Evolutionary conservation across 2,113 vertebrate species (phyloP).

Genomic region (Colaptes auratus): DNA sequence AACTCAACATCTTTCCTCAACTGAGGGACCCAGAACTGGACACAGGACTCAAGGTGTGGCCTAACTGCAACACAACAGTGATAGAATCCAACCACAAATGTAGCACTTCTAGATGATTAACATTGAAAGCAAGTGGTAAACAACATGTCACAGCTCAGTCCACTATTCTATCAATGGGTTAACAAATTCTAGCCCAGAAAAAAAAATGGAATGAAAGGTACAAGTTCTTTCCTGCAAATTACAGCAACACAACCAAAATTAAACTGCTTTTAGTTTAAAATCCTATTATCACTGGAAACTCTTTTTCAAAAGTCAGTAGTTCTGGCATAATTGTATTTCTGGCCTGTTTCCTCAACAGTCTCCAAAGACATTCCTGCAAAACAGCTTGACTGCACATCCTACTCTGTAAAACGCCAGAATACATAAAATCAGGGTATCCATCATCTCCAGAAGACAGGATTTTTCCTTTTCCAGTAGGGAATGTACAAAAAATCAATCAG

Average conservation of each 20-base stretch:
- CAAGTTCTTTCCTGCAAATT: conserved; percentile 30
- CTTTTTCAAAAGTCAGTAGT: conserved; percentile 59
- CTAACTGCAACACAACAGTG: neutral
- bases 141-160: neutral
- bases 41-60: no score
- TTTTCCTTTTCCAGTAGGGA: neutral
- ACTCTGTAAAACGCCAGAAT: neutral
- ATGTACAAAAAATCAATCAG: neutral
- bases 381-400: conserved; percentile 38
- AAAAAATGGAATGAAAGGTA: conserved; percentile 16
- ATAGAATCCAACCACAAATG: neutral
- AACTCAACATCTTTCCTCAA: no score
- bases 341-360: conserved; percentile 66
- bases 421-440: neutral
- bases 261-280: conserved; percentile 37
- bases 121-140: neutral
- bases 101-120: neutral
- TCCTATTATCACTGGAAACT: conserved; percentile 68
- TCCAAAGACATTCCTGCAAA: conserved; percentile 61
- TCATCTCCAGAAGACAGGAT: neutral
- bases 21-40: no score
- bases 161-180: neutral
- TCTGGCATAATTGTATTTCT: conserved; percentile 58
- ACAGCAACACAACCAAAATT: conserved; percentile 9
- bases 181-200: conserved; percentile 33